Base-by-base conservation (phyloP, 2,797 vertebrate genomes). In the Pagetopsis macropterus region DNA sequence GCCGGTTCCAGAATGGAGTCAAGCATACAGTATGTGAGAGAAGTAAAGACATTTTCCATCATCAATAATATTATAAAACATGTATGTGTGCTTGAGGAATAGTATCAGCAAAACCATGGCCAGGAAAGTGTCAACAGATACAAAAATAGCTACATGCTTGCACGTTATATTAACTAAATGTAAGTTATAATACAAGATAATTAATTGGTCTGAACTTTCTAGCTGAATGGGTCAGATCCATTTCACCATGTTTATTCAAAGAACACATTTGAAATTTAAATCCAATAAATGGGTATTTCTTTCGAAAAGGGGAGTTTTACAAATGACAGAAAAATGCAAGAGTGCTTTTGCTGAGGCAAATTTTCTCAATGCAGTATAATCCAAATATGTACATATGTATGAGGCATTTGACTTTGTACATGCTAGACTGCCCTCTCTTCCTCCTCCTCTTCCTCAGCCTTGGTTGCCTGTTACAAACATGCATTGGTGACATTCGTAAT, bases 231-330 rank as follows among this genome's bases (percentile, higher is more conserved):
- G 69, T 87, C 62, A 51, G 69, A 65, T 66, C 49, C 56, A 70
- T 78, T 78, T 73, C 69, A 52, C 19, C 37, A 45, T 12, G 64
- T 48, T 70, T 76, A 82, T 62, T 56, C 16, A 48, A 19, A 65
- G 23, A 52, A 41, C 48, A 73, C 9, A 86, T 78, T 71, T 83
- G 15, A 86, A 84, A 86, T 87, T 83, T 40, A 85, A 70, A 83
- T 82, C 21, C 37, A 55, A 49, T 40, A 76, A 70, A 76, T 46
- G 5, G 31, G 16, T 17, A 27, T 56, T 80, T 51, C 66, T 56
- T 46, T 37, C 55, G 50, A 75, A 75, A 65, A 58, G 15, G 10
- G 14, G 33, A n/a, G 17, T 69, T 78, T 73, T 44, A 70, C 33
- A 79, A 81, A 59, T 71, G 51, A 59, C 76, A 80, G 65, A 44